A percentile compares a stretch with the other conserved stretches of the same genome.
Evolutionary conservation across 2,797 vertebrate genomes (phyloP).

Genomic region (Crenichthys baileyi): DNA sequence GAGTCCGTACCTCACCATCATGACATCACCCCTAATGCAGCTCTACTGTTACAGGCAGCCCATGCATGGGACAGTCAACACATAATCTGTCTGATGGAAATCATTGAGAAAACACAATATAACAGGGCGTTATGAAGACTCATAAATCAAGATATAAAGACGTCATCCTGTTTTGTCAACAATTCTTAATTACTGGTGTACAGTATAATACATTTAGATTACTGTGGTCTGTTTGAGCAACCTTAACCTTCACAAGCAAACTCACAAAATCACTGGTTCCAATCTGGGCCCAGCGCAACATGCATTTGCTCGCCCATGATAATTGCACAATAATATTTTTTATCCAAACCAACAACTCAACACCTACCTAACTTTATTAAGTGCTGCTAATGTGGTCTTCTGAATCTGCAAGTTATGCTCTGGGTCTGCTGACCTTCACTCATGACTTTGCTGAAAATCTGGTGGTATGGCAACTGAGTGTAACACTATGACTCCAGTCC

Average conservation of each 20-base stretch:
- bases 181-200: background rate
- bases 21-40: background rate
- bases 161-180: background rate
- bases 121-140: background rate
- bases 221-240: background rate
- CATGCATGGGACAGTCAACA: background rate
- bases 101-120: background rate
- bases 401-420: background rate
- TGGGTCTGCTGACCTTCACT: background rate
- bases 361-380: background rate
- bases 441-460: background rate
- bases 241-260: background rate
- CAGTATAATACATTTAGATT: background rate
- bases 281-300: background rate
- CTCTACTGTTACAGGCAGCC: background rate
- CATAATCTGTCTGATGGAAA: background rate
- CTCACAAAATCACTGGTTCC: background rate
- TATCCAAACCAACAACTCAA: background rate
- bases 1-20: background rate
- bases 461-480: background rate
- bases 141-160: background rate
- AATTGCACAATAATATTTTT: background rate
- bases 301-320: background rate
- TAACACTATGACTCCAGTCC: background rate
- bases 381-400: background rate